Evolutionary conservation across 2,888 invertebrate genomes (phyloP).

Genomic region (Biston stratarius): DNA sequence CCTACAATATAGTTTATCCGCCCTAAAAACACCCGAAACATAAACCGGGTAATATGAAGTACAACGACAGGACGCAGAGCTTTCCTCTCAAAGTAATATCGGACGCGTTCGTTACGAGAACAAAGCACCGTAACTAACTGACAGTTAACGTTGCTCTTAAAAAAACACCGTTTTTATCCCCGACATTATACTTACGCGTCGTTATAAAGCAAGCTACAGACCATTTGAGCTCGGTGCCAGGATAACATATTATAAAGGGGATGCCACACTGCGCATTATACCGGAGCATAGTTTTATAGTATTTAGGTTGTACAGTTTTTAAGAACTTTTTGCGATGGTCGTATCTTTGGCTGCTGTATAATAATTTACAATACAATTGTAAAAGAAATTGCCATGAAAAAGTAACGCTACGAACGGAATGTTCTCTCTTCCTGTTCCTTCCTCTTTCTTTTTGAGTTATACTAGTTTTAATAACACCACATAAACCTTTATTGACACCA

Average conservation of each 20-base stretch:
- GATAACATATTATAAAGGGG: conserved; percentile 65
- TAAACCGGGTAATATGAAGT: conserved; percentile 31
- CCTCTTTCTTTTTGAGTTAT: no score
- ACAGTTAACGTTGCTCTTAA: conserved; percentile 56
- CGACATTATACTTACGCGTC: conserved; percentile 60
- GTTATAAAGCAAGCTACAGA: conserved; percentile 68
- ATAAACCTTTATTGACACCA: no score
- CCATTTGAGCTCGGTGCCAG: conserved; percentile 65
- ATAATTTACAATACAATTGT: no score
- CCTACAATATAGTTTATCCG: conserved; percentile 21
- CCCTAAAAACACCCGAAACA: conserved; percentile 31
- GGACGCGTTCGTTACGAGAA: conserved; percentile 36
- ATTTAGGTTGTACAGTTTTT: neutral
- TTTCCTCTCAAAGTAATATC: conserved; percentile 35
- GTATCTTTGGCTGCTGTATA: neutral
- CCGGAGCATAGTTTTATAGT: conserved; percentile 17
- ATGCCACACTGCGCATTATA: conserved; percentile 44
- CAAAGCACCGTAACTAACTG: conserved; percentile 50
- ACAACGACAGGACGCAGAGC: conserved; percentile 32
- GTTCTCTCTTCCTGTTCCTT: no score
- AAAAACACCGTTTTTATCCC: conserved; percentile 54
- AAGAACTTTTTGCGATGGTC: neutral
- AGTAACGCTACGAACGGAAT: no score
- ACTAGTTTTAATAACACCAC: no score
- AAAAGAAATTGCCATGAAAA: no score